Evolutionary conservation across 2,888 invertebrate genomes (phyloP), one percentile per base, ranked within the genome.

Genomic region (Andricus curvator): DNA sequence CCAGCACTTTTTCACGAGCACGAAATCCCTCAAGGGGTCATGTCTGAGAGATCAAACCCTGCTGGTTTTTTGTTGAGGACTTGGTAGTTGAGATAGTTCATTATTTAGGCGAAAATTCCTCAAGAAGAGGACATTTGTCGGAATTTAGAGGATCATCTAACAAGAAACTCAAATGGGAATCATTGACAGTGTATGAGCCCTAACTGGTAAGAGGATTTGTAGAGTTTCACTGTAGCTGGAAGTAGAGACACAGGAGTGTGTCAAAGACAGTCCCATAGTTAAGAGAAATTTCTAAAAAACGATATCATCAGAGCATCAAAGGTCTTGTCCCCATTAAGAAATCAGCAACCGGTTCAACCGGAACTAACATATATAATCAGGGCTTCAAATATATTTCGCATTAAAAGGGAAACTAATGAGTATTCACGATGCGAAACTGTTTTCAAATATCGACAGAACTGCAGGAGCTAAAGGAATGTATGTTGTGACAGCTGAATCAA

Each of bases 11-110:
- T 64, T 64, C 29, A 25, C 29, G 11, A 70, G 17, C 22, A 17
- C 78, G 74, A 66, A 60, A 48, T 77, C 22, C n/a, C 33, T 78
- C 51, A 33, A 64, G 64, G 25, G 6, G 25, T 64, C 64, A 29
- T 60, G n/a, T 22, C 64, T 64, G 29, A 15, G 64, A 17, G 8
- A 64, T n/a, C 25, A 37, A 44, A 66, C 64, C 29, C 25, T 4
- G 15, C 41, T n/a, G 15, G 20, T 48, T 51, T 41, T 44, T 41
- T 48, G 29, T 62, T 15, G 56, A 8, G 25, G 5, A 62, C 64
- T 79, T 70, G 78, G 77, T 70, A 56, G 60, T 77, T 37, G 65
- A 66, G 64, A 65, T 77, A 65, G 77, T 67, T 78, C 80, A 80
- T 82, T 66, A 78, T 77, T 1, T 15, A 17, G 48, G 62, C 0